Conservation (phyloP, 1,140 invertebrate genomes). For the Charaxes varanes region DNA sequence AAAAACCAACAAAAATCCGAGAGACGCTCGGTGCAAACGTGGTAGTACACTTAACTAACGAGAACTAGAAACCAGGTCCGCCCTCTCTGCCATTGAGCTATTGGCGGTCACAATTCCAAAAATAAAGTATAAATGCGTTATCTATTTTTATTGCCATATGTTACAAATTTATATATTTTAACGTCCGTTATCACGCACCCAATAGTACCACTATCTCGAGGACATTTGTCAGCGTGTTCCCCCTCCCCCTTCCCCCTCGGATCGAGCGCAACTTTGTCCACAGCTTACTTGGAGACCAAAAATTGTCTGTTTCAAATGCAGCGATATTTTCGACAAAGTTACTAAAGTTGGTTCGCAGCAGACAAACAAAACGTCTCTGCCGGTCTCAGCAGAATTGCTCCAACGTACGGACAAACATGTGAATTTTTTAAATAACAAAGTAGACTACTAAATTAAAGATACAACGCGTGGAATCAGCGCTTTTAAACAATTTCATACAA, state of each 20-base stretch:
- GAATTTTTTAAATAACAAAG: no score
- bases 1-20: no score
- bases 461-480: no score
- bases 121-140: conserved; percentile 14
- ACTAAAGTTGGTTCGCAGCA: conserved; percentile 26
- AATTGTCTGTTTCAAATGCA: conserved; percentile 40
- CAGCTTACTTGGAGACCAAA: conserved; percentile 28
- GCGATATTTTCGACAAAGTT: conserved; percentile 53
- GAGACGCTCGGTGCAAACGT: no score
- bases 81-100: no score
- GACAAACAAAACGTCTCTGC: conserved; percentile 37
- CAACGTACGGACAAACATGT: no score
- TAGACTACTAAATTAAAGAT: no score
- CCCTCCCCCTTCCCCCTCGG: conserved; percentile 18
- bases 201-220: conserved; percentile 24
- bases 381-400: conserved; percentile 42
- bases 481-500: no score
- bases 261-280: conserved; percentile 48
- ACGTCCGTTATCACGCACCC: conserved; percentile 19
- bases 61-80: no score
- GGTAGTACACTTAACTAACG: no score
- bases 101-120: no score
- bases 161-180: conserved; percentile 22
- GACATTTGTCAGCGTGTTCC: conserved; percentile 46
- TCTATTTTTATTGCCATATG: conserved; percentile 22